Conservation (phyloP, 2,797 vertebrate species). For the Poecilia gillii region DNA sequence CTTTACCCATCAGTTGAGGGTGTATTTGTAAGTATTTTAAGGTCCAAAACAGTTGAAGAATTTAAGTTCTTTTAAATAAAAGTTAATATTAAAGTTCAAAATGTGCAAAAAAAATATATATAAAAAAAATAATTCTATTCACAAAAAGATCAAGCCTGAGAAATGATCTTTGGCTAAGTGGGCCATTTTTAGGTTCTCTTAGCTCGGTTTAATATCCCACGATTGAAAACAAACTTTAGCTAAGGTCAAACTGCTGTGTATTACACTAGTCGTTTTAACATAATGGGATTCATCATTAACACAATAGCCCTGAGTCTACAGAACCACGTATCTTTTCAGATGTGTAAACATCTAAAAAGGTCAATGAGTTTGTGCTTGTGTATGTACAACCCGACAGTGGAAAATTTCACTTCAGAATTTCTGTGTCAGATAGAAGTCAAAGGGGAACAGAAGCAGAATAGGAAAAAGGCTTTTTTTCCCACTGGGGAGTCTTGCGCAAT, state of each 20-base stretch:
- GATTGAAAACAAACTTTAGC: conserved; percentile 11
- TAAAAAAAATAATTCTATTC: neutral
- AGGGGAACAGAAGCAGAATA: conserved; percentile 40
- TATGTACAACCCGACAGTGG: conserved; percentile 44
- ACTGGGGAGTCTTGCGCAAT: conserved; percentile 50
- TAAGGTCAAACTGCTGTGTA: conserved; percentile 61
- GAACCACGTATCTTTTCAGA: conserved; percentile 35
- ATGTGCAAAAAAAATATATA: neutral
- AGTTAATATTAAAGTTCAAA: neutral
- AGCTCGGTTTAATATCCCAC: neutral
- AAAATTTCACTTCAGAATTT: conserved; percentile 52
- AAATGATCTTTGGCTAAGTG: neutral
- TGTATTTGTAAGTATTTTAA: neutral
- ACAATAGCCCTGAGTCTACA: conserved; percentile 41
- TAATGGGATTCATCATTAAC: conserved; percentile 79
- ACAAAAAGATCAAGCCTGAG: neutral
- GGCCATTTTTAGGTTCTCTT: neutral
- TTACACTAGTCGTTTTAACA: conserved; percentile 56
- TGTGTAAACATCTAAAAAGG: conserved; percentile 55
- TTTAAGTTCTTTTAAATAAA: neutral
- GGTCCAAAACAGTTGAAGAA: neutral
- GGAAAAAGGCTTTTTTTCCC: conserved; percentile 16
- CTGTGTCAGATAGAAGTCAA: conserved; percentile 40
- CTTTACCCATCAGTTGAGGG: neutral
- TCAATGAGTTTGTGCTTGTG: conserved; percentile 41